Conservation (phyloP, 2,113 vertebrate genomes). For the Entosphenus tridentatus region DNA sequence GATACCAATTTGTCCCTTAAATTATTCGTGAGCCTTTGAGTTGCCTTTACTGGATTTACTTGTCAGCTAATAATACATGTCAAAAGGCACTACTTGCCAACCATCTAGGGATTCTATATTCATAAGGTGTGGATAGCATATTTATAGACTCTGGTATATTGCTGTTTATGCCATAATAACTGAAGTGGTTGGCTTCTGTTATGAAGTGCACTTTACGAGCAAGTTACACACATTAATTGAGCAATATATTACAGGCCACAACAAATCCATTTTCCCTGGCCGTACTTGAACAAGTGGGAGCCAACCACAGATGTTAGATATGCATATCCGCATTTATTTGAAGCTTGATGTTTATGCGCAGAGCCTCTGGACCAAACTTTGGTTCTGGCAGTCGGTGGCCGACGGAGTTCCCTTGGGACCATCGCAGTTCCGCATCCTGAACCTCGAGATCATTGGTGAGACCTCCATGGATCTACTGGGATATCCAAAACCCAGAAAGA, state of each 20-base stretch:
- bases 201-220: not conserved
- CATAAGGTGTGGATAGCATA: no score
- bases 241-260: not conserved
- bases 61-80: no score
- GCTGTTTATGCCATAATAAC: not conserved
- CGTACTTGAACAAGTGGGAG: not conserved
- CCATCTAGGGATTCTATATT: no score
- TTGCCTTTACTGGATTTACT: no score
- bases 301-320: not conserved
- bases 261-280: not conserved
- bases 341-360: slow-evolving; percentile 10
- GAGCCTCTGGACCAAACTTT: slow-evolving; percentile 37
- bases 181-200: not conserved
- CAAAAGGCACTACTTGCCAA: no score
- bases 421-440: slow-evolving; percentile 26
- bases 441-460: slow-evolving; percentile 29
- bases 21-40: no score
- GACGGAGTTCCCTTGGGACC: slow-evolving; percentile 27
- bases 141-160: no score
- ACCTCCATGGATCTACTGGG: slow-evolving; percentile 18
- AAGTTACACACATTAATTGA: not conserved
- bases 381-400: slow-evolving; percentile 39
- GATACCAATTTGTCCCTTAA: no score
- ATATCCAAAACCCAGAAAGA: slow-evolving; percentile 15
- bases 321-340: not conserved